Conservation (phyloP, 2,888 invertebrate genomes). For the Onthophagus sagittarius region DNA sequence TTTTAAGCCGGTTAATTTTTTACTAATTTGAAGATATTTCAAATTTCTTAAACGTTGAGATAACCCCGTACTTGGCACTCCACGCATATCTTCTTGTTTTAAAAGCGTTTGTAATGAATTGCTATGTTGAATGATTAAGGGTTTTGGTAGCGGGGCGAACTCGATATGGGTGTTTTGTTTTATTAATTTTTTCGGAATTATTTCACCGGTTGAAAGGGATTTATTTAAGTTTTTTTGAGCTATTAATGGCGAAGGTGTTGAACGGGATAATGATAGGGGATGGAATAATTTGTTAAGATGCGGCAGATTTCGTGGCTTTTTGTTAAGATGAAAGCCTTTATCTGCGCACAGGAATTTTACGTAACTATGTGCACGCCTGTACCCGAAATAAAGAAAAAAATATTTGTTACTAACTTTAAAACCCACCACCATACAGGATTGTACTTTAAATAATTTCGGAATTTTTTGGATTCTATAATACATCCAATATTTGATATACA, state of each 20-base stretch:
- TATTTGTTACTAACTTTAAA: constrained; percentile 24
- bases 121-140: constrained; percentile 28
- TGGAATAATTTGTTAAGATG: constrained; percentile 26
- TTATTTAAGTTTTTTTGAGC: not conserved
- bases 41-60: constrained; percentile 61
- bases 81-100: constrained; percentile 59
- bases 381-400: constrained; percentile 24
- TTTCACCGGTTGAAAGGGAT: not conserved
- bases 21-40: constrained; percentile 59
- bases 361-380: constrained; percentile 45
- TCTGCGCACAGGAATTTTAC: constrained; percentile 46
- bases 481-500: too few species aligned
- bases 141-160: constrained; percentile 18
- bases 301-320: constrained; percentile 28
- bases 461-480: too few species aligned
- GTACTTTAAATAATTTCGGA: not conserved
- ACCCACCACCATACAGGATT: constrained; percentile 20
- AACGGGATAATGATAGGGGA: not conserved
- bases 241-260: not conserved
- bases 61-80: constrained; percentile 46
- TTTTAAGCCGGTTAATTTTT: constrained; percentile 59
- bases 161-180: constrained; percentile 18
- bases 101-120: constrained; percentile 45
- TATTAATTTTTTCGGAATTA: constrained; percentile 15
- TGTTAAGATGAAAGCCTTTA: constrained; percentile 44